phyloP scores from a whole-genome alignment of 1,140 invertebrate species.

The Lepidurus couesii region DNA sequence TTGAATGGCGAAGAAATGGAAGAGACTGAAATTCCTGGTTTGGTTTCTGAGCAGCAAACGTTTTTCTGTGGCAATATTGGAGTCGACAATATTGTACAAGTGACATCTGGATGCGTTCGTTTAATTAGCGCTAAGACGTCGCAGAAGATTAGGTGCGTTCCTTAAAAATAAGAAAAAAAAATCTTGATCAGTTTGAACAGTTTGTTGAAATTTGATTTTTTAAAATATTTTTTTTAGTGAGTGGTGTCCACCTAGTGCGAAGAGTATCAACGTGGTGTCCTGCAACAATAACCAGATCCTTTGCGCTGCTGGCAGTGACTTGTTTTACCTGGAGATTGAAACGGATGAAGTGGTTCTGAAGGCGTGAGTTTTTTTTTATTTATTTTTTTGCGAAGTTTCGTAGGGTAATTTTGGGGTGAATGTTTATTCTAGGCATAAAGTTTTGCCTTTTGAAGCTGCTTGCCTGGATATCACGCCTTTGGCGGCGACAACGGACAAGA shows the following conservation, averaged over 20 bases:
- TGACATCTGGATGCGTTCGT: conserved; percentile 66
- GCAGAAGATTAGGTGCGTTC: conserved; percentile 50
- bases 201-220: not conserved
- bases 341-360: conserved; percentile 56
- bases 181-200: not conserved
- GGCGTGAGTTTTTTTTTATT: conserved; percentile 45
- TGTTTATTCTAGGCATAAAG: conserved; percentile 49
- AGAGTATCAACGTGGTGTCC: conserved; percentile 81
- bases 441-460: conserved; percentile 87
- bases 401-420: not conserved
- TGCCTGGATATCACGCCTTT: conserved; percentile 91
- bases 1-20: conserved; percentile 93
- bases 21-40: conserved; percentile 86
- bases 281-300: conserved; percentile 78
- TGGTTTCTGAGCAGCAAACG: conserved; percentile 84
- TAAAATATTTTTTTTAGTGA: conserved; percentile 47
- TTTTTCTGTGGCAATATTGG: conserved; percentile 87
- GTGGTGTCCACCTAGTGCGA: conserved; percentile 69
- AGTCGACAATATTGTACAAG: conserved; percentile 72
- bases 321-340: conserved; percentile 82
- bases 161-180: not conserved
- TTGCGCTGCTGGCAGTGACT: conserved; percentile 77
- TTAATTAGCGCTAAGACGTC: conserved; percentile 62
- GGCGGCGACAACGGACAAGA: conserved; percentile 49
- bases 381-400: not conserved